Base-by-base conservation (phyloP, 2,113 vertebrate genomes). In the Hippocampus zosterae region DNA sequence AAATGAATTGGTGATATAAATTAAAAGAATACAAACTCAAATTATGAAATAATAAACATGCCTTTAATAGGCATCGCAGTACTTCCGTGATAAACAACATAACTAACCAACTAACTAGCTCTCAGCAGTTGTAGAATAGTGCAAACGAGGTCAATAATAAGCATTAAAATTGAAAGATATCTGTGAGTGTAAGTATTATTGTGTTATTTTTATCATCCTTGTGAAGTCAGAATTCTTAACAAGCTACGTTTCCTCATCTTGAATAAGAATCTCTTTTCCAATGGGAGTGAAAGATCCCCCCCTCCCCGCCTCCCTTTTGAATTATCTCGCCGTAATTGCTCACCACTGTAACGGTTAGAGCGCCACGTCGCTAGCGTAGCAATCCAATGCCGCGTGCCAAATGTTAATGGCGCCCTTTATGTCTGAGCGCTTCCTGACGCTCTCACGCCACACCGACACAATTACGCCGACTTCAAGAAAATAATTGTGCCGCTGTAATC, bases 401-500 rank as follows among this genome's bases (percentile, higher is more conserved):
- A 75, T 68, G 70, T 70, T 81, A 72, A 72, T 65, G 61, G 46
- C 62, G 62, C 18, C 69, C 61, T 50, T 41, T 5, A 8, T 67
- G 57, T 74, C 46, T 42, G 66, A 68, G 67, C 10, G 0, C 67
- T 60, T 71, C 67, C 15, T 63, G 53, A 67, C 69, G 73, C 48
- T 82, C 60, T 78, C 69, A 71, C 68, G 42, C 18, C 37, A 70
- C 23, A 11, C 33, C 16, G 29, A 64, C 42, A 61, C 73, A 80
- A 69, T 80, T 74, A 79, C 56, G 44, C 42, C 65, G 33, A 79
- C 46, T 25, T 76, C 71, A 64, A 65, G 61, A 55, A 21, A 75
- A 71, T 72, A 13, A 78, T 61, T 76, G 41, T 67, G n/a, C 50
- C 40, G 1, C 69, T 65, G 56, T 79, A 77, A 82, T 74, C 74